Evolutionary conservation across 2,113 vertebrate genomes (phyloP), one percentile per base, ranked within the genome.

Genomic region (Etheostoma cragini): DNA sequence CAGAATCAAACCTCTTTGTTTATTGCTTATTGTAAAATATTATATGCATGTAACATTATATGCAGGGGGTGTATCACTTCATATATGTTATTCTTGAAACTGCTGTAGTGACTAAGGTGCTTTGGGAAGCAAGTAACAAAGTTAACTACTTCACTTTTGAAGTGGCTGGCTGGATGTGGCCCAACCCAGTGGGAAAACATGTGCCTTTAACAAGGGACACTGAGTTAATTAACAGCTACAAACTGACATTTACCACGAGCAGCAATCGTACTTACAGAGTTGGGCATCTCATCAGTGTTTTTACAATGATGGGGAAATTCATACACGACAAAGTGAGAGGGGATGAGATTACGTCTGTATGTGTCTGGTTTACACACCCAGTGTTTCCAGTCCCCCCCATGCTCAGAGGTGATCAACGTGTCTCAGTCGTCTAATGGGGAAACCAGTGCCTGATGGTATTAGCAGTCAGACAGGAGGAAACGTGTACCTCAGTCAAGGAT

Each of bases 401-500:
- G 30, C 63, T 24, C 62, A 57, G 30, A 73, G 38, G 24, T 82
- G 86, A 89, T 76, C 81, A 78, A 35, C 1, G 7, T 70, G 79
- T 80, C 69, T 64, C 46, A 76, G 49, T 62, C n/a, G 21, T 77
- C 22, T 92, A 86, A 89, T 91, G 72, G 76, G 75, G 78, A 94
- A 93, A 90, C 65, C 90, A 88, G 70, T 3, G 38, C 54, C 72
- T 68, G 74, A 78, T 49, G 81, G 50, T 63, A 82, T 89, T 67
- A 75, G 65, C 60, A 83, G 70, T 69, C 72, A 87, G 82, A 78
- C 78, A 35, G 33, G 35, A 26, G 82, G 38, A 76, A 91, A 86
- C 35, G 16, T 79, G 72, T 54, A 75, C 47, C 61, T 69, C 65
- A 68, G 19, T 73, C 42, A 75, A 30, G 22, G 63, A 78, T 84